Evolutionary conservation across 2,797 vertebrate species (phyloP).

Genomic region (Meda fulgida): DNA sequence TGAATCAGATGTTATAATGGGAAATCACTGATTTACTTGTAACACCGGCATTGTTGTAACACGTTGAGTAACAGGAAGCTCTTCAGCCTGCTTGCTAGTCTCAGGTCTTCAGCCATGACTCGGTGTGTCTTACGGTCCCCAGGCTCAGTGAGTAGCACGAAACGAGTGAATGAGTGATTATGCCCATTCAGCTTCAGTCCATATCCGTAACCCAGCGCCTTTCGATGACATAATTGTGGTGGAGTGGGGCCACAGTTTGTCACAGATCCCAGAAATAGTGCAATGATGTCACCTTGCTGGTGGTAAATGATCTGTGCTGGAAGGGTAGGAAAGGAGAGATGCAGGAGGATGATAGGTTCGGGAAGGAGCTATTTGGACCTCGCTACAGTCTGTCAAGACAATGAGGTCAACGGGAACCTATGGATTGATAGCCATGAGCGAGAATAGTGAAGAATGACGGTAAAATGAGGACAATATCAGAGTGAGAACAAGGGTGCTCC

Average conservation of each 20-base stretch:
- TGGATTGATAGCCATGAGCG: conserved; percentile 24
- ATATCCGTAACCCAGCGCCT: conserved; percentile 55
- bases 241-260: conserved; percentile 65
- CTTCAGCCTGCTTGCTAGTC: not conserved
- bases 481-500: not conserved
- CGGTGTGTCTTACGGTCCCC: conserved; percentile 47
- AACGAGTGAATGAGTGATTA: conserved; percentile 59
- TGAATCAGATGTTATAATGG: conserved; percentile 21
- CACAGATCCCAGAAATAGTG: conserved; percentile 79
- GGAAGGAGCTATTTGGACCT: conserved; percentile 53
- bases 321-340: conserved; percentile 53
- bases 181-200: conserved; percentile 41
- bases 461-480: conserved; percentile 32
- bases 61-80: conserved; percentile 21
- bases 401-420: conserved; percentile 42
- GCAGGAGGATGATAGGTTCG: conserved; percentile 49
- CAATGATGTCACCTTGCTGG: conserved; percentile 78
- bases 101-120: conserved; percentile 6
- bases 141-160: not conserved
- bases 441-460: conserved; percentile 37
- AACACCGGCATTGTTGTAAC: not conserved
- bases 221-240: conserved; percentile 80
- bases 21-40: conserved; percentile 34
- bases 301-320: conserved; percentile 72
- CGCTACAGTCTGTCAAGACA: conserved; percentile 46